Evolutionary conservation across 2,888 invertebrate species (phyloP).

Genomic region (Timema podura): DNA sequence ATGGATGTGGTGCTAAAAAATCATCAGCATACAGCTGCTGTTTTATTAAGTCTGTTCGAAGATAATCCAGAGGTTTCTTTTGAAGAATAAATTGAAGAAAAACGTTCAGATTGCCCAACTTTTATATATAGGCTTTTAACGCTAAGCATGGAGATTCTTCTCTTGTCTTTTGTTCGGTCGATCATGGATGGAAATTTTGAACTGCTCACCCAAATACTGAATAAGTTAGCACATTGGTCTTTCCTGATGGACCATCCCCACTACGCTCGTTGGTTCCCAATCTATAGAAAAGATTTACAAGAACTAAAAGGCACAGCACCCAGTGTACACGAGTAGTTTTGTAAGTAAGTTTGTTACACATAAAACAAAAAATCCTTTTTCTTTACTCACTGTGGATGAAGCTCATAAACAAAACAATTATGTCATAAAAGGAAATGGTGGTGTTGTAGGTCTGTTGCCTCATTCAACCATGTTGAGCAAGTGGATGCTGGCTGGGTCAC

Average conservation of each 20-base stretch:
- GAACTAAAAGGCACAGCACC: conserved; percentile 3
- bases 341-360: background rate
- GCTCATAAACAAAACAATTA: conserved; percentile 2
- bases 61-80: background rate
- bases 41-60: background rate
- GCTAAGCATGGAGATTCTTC: background rate
- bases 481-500: too few species aligned
- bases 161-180: background rate
- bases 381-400: background rate
- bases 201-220: background rate
- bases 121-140: background rate
- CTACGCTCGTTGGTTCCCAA: background rate
- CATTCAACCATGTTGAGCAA: background rate
- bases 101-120: background rate
- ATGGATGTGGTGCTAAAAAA: too few species aligned
- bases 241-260: background rate
- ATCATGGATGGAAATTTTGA: background rate
- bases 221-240: background rate
- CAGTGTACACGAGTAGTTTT: background rate
- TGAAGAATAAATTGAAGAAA: background rate
- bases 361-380: background rate
- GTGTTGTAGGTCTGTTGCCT: background rate
- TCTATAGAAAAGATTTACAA: background rate
- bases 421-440: conserved; percentile 4
- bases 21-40: conserved; percentile 7